Conservation (phyloP, 2,113 vertebrate genomes). For the Gobiocypris rarus region DNA sequence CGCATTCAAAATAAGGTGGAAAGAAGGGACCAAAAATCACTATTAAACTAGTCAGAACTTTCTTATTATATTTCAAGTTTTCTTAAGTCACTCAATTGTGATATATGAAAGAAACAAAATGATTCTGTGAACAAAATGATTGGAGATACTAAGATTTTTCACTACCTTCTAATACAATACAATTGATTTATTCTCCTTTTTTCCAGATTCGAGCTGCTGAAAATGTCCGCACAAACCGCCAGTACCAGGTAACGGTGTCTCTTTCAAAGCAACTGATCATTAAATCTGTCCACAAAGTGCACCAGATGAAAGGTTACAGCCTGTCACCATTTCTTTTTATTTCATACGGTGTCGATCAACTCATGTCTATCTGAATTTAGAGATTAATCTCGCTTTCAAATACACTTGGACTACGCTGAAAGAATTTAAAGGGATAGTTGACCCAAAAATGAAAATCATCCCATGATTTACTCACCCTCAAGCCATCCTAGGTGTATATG, state of each 20-base stretch:
- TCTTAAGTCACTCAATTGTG: background rate
- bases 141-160: background rate
- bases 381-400: background rate
- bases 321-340: background rate
- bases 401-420: constrained; percentile 11
- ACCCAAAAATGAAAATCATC: no score
- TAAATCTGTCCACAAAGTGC: constrained; percentile 6
- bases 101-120: background rate
- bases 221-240: constrained; percentile 92
- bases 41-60: background rate
- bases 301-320: constrained; percentile 8
- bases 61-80: background rate
- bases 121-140: background rate
- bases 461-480: no score
- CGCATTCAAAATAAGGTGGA: no score
- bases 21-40: background rate
- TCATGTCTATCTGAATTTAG: background rate
- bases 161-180: constrained; percentile 28
- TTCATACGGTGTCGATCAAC: constrained; percentile 16
- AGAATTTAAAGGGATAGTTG: no score
- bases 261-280: constrained; percentile 37
- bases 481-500: no score
- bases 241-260: constrained; percentile 88
- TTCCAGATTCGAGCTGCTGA: constrained; percentile 90
- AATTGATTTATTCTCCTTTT: constrained; percentile 40